Conservation (phyloP, 2,888 invertebrate species). For the Polietes domitor region DNA sequence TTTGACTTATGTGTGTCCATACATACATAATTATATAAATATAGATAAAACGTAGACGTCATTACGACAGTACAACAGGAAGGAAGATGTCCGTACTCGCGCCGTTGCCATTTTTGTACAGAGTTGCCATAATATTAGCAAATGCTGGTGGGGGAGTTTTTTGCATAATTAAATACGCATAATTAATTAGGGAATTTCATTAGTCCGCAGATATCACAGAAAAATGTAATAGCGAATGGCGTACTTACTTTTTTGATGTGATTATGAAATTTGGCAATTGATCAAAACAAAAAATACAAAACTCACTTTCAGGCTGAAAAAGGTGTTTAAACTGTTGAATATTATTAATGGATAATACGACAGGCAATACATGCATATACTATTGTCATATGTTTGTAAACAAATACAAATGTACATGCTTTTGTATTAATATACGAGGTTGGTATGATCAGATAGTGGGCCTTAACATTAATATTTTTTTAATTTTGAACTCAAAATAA, state of each 20-base stretch:
- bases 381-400: not conserved
- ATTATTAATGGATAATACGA: conserved; percentile 1
- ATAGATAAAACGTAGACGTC: not conserved
- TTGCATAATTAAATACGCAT: not conserved
- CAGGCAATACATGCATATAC: not conserved
- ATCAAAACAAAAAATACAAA: conserved; percentile 33
- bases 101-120: not conserved
- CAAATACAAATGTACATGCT: not conserved
- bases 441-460: not conserved
- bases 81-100: not conserved
- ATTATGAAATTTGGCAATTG: conserved; percentile 57
- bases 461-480: no score
- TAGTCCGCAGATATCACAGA: not conserved
- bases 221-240: conserved; percentile 16
- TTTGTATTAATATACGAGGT: not conserved
- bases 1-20: not conserved
- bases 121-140: not conserved
- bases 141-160: not conserved
- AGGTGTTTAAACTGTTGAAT: conserved; percentile 10
- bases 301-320: not conserved
- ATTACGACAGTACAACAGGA: not conserved
- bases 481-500: no score
- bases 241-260: conserved; percentile 21
- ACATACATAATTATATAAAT: not conserved
- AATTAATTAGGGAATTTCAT: conserved; percentile 9